These are phyloP conservation scores for Sthenelais limicola DNA, from an alignment of 2,888 invertebrate genomes.

Conservation along the genomic window DNA sequence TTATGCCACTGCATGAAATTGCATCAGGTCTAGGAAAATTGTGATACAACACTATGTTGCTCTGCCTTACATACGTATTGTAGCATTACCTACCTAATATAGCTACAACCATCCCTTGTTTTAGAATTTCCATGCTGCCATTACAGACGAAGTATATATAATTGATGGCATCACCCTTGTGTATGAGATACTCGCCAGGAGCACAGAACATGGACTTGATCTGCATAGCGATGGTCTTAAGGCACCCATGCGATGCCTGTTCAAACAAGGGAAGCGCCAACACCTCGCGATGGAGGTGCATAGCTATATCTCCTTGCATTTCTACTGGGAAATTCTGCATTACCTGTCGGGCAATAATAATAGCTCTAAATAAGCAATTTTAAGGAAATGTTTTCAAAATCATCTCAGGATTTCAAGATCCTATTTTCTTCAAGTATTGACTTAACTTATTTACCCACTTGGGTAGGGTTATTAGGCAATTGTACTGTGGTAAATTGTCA, in stretches of 20 bases:
- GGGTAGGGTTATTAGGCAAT: too few species aligned
- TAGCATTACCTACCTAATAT: constrained; percentile 91
- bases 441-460: too few species aligned
- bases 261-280: constrained; percentile 95
- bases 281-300: constrained; percentile 96
- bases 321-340: constrained; percentile 97
- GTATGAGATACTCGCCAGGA: constrained; percentile 94
- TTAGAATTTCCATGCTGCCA: constrained; percentile 97
- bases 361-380: too few species aligned
- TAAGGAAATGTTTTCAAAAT: too few species aligned
- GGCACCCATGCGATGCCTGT: constrained; percentile 88
- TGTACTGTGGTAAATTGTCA: too few species aligned
- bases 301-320: constrained; percentile 92
- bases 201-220: constrained; percentile 96
- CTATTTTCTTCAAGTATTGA: too few species aligned
- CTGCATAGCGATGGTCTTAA: constrained; percentile 91
- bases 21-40: too few species aligned
- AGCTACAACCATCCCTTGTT: constrained; percentile 96
- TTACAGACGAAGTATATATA: constrained; percentile 97
- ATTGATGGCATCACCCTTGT: constrained; percentile 93
- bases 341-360: too few species aligned
- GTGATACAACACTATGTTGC: too few species aligned
- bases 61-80: too few species aligned
- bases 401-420: too few species aligned
- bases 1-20: too few species aligned